Conservation (phyloP, 1,140 invertebrate genomes). For the Drosophila burlai region DNA sequence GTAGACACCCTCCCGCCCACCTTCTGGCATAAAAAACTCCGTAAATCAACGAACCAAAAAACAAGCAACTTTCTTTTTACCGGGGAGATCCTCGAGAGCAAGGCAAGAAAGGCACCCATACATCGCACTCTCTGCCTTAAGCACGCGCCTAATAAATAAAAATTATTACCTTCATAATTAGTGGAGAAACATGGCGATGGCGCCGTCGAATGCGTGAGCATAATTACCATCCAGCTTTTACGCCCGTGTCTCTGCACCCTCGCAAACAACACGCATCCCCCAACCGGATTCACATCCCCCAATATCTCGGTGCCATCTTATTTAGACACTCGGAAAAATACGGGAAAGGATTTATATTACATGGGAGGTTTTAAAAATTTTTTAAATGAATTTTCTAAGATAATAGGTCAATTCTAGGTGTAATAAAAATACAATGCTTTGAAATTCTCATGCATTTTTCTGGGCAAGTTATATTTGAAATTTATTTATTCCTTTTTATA, state of each 20-base stretch:
- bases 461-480: not conserved
- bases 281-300: constrained; percentile 11
- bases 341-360: too few relatives aligned
- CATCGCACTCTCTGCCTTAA: constrained; percentile 67
- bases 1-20: constrained; percentile 15
- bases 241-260: constrained; percentile 59
- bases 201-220: constrained; percentile 71
- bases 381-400: not conserved
- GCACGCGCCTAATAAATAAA: constrained; percentile 84
- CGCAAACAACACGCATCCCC: constrained; percentile 29
- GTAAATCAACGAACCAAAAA: constrained; percentile 72
- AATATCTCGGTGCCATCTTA: constrained; percentile 23
- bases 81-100: constrained; percentile 37
- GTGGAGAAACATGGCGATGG: constrained; percentile 76
- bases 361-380: too few relatives aligned
- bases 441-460: not conserved
- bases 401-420: not conserved
- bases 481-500: too few relatives aligned
- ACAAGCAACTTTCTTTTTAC: constrained; percentile 52
- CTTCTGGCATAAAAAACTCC: constrained; percentile 34
- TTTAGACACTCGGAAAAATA: constrained; percentile 24
- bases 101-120: constrained; percentile 40
- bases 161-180: constrained; percentile 84
- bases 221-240: constrained; percentile 80
- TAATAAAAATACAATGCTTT: not conserved